A percentile compares a stretch with the other conserved stretches of the same genome.
Conservation (phyloP, 2,113 vertebrate genomes). For the Miniopterus natalensis region DNA sequence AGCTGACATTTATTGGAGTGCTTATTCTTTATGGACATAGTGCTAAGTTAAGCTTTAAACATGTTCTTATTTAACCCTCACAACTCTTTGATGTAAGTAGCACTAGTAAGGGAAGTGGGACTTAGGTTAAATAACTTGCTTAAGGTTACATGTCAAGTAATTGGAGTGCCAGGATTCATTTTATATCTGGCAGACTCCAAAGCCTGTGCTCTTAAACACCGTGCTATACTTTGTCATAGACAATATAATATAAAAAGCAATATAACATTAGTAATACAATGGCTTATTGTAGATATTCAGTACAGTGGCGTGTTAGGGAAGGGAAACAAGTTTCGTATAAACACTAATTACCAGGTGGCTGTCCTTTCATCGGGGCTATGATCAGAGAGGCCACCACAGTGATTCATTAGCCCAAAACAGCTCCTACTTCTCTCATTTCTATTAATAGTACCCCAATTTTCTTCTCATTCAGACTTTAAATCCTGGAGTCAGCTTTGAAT, state of each 20-base stretch:
- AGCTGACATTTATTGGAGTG: conserved; percentile 2
- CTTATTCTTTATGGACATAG: not conserved
- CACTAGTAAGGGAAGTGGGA: not conserved
- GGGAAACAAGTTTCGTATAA: not conserved
- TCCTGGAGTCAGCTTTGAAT: not conserved
- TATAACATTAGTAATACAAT: not conserved
- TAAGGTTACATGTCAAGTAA: not conserved
- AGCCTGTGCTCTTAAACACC: conserved; percentile 7
- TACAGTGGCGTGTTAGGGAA: not conserved
- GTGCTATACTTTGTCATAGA: not conserved
- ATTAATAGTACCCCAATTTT: not conserved
- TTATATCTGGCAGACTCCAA: not conserved
- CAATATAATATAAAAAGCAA: not conserved
- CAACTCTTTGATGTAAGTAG: conserved; percentile 28
- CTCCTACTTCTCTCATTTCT: not conserved
- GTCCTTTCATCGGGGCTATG: not conserved
- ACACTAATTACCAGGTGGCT: not conserved
- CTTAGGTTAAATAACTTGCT: conserved; percentile 6
- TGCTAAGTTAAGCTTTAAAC: not conserved
- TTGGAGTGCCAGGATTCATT: not conserved
- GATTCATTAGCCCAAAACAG: not conserved
- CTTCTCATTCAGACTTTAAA: not conserved
- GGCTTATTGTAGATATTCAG: not conserved
- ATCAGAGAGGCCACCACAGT: not conserved
- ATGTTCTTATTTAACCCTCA: not conserved